Conservation (phyloP, 1,140 invertebrate genomes). For the Contarinia nasturtii region DNA sequence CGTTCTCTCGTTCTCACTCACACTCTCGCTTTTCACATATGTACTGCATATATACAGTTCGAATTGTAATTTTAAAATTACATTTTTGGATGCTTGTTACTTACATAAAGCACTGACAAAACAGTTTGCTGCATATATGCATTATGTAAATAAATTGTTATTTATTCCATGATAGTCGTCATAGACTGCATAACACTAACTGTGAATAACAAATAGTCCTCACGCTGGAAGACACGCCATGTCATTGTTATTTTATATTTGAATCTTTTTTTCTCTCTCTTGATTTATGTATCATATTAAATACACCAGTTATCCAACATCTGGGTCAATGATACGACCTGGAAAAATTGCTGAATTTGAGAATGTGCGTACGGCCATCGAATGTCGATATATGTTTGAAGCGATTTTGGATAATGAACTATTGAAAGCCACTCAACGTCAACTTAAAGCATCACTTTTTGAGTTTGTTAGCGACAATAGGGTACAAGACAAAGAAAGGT, state of each 20-base stretch:
- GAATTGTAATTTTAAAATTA: too few relatives aligned
- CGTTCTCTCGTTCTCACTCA: slow-evolving; percentile 71
- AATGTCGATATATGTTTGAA: slow-evolving; percentile 17
- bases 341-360: slow-evolving; percentile 55
- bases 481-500: slow-evolving; percentile 61
- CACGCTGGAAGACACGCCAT: too few relatives aligned
- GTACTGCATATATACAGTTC: slow-evolving; percentile 50
- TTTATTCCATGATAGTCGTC: too few relatives aligned
- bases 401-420: slow-evolving; percentile 36
- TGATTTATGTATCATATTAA: too few relatives aligned
- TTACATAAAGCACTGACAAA: too few relatives aligned
- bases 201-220: too few relatives aligned
- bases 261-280: too few relatives aligned
- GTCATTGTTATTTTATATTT: too few relatives aligned
- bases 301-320: slow-evolving; percentile 28
- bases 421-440: slow-evolving; percentile 37
- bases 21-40: slow-evolving; percentile 52
- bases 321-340: slow-evolving; percentile 71
- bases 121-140: too few relatives aligned
- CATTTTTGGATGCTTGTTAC: too few relatives aligned
- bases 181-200: too few relatives aligned
- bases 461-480: slow-evolving; percentile 79
- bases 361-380: slow-evolving; percentile 49
- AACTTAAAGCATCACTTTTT: slow-evolving; percentile 57
- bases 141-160: too few relatives aligned